Evolutionary conservation across 2,113 vertebrate species (phyloP).

Genomic region (Montifringilla adamsi): DNA sequence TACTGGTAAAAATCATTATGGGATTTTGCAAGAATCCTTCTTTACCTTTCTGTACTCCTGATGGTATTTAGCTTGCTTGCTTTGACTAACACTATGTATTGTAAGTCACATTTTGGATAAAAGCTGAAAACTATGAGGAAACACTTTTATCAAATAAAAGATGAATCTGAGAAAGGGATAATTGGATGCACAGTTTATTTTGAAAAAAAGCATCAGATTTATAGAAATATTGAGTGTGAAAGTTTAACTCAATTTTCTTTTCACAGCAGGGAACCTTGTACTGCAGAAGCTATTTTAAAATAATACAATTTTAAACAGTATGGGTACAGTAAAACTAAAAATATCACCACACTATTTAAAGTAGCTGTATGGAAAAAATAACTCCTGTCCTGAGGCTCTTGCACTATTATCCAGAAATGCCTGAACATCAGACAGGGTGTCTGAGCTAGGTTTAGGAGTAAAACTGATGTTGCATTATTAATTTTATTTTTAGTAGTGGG

Average conservation of each 20-base stretch:
- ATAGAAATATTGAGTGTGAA: not conserved
- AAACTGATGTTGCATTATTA: not conserved
- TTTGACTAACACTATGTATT: not conserved
- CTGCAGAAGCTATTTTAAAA: not conserved
- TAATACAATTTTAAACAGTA: not conserved
- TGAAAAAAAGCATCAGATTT: not conserved
- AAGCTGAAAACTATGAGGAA: not conserved
- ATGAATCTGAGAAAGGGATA: not conserved
- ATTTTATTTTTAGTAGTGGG: not conserved
- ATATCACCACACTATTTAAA: not conserved
- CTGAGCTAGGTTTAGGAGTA: not conserved
- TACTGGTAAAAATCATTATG: not conserved
- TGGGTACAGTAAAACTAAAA: conserved; percentile 20
- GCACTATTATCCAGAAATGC: not conserved
- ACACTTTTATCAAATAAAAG: not conserved
- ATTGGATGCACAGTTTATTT: not conserved
- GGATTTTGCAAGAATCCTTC: not conserved
- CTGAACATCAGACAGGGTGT: not conserved
- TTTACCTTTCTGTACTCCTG: not conserved
- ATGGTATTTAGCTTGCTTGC: not conserved
- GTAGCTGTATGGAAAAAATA: not conserved
- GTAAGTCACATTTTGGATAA: not conserved
- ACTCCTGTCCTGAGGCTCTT: not conserved
- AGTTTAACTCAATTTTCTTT: not conserved
- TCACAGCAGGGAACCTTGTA: not conserved